Evolutionary conservation across 2,113 vertebrate species (phyloP).

Genomic region (Ctenomys sociabilis): DNA sequence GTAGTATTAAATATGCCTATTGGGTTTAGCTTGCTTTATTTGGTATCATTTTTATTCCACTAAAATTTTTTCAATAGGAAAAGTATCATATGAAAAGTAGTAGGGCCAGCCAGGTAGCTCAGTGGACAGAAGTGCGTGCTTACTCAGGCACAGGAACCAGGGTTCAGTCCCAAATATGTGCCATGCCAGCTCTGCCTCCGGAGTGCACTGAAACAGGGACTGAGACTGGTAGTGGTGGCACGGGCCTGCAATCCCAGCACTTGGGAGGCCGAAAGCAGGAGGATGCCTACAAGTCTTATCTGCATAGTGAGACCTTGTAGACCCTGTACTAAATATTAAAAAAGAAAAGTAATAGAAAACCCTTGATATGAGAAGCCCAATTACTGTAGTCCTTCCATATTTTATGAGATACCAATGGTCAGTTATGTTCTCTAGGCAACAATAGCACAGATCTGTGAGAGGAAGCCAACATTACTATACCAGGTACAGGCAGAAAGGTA

Average conservation of each 20-base stretch:
- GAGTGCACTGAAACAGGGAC: no score
- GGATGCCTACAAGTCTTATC: no score
- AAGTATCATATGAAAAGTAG: neutral
- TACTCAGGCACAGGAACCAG: no score
- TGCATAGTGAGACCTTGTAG: no score
- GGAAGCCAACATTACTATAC: neutral
- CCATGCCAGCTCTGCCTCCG: no score
- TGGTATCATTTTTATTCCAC: neutral
- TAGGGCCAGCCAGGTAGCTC: no score
- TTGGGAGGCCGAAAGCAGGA: no score
- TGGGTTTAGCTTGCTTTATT: neutral
- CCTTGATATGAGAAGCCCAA: neutral
- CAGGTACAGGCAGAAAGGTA: conserved; percentile 21
- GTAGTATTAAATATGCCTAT: neutral
- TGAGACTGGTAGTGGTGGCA: no score
- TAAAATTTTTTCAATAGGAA: conserved; percentile 18
- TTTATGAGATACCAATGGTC: neutral
- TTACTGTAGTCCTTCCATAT: neutral
- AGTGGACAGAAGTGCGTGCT: no score
- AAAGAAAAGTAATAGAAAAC: neutral
- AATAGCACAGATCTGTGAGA: neutral
- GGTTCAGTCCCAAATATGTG: no score
- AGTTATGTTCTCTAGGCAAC: neutral
- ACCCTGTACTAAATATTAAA: no score
- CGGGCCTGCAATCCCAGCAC: no score